These are phyloP conservation scores for Halcyon leucocephala DNA, from an alignment of 2,797 vertebrate species.

Conservation along the genomic window DNA sequence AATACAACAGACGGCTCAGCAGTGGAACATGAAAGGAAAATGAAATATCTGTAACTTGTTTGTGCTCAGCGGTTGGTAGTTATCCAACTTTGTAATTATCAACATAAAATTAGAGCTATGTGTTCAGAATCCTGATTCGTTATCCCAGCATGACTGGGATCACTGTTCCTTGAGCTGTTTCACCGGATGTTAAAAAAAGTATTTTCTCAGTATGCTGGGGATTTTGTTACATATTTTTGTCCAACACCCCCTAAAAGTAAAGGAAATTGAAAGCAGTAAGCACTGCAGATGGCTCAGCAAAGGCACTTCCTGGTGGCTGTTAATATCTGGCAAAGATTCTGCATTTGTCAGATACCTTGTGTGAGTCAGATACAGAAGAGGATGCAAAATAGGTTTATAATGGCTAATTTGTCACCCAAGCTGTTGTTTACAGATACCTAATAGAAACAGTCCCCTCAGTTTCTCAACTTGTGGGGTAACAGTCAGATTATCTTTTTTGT, in stretches of 20 bases:
- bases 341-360: not conserved
- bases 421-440: not conserved
- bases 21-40: conserved; percentile 40
- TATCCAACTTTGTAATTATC: conserved; percentile 65
- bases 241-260: not conserved
- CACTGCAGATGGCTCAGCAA: not conserved
- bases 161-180: conserved; percentile 30
- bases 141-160: not conserved
- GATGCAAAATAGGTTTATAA: not conserved
- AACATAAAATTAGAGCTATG: conserved; percentile 47
- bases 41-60: conserved; percentile 55
- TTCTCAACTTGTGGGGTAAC: not conserved
- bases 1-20: conserved; percentile 54
- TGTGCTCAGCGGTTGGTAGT: conserved; percentile 41
- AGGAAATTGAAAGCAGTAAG: conserved; percentile 35
- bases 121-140: conserved; percentile 50
- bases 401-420: not conserved
- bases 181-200: not conserved
- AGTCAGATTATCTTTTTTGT: not conserved
- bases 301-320: not conserved
- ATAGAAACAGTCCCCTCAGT: not conserved
- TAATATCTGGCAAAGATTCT: conserved; percentile 17
- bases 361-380: not conserved
- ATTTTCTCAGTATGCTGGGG: not conserved
- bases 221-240: conserved; percentile 9